Base-by-base conservation (phyloP, 2,888 invertebrate species). In the Pollenia griseotomentosa region DNA sequence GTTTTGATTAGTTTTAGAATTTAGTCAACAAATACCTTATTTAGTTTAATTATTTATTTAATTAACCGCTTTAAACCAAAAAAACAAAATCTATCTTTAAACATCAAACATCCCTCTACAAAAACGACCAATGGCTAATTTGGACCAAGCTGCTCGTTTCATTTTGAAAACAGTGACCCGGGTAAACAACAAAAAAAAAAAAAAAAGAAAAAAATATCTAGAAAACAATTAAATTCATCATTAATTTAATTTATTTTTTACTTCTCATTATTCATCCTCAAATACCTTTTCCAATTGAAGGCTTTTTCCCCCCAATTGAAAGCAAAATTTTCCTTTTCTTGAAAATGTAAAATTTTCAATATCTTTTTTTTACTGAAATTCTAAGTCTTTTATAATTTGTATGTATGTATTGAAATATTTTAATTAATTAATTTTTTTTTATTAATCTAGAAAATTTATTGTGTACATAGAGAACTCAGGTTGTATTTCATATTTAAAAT, bases 51-150 rank as follows among this genome's bases (percentile, higher is more conserved):
- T 68, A 87, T 88, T 91, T 90, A 91, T 90, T 91, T 91, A 92
- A 91, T 90, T 90, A 90, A 88, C 89, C 90, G 92, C 92, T 90
- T 90, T 90, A 92, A 90, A 91, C 91, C 91, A 92, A 92, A 89
- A 33, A 33, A 33, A 33, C 33, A 33, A 33, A 89, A 80, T 78
- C 59, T 81, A 61, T 74, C 73, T 82, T 63, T 19, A 71, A 23
- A 42, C 19, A 57, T 66, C 53, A 23, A 48, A 4, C 23, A 33
- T 14, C 9, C 44, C 57, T 23, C 19, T 51, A 57, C 16, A 48
- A 7, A 71, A 80, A 87, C 84, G 87, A 87, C 74, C 84, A 84
- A 74, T 78, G 87, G 81, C 84, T 84, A 74, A 42, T 81, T 84
- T 74, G 84, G 74, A 81, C 78, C 48, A 80, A 71, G 16, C 53